Percentiles rank a stretch among this genome's conserved stretches.
These are phyloP conservation scores for Acanthopleura granulata DNA, from an alignment of 2,888 invertebrate species.

Conservation along the genomic window DNA sequence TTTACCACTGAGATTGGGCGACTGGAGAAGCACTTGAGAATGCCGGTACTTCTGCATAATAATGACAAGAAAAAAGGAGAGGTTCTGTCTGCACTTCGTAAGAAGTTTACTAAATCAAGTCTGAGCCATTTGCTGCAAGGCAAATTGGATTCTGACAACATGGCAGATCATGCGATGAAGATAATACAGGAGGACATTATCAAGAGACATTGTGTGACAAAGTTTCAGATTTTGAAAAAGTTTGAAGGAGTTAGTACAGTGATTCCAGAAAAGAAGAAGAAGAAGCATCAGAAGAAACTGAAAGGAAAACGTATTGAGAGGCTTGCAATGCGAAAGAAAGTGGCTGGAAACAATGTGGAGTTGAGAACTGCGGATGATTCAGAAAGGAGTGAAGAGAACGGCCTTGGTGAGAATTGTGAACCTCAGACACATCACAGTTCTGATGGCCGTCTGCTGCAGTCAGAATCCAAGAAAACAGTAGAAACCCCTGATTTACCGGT, in stretches of 20 bases:
- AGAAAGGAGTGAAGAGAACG: no score
- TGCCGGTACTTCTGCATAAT: slow-evolving; percentile 86
- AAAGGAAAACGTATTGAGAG: background rate
- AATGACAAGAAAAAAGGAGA: slow-evolving; percentile 78
- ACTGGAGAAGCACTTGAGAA: slow-evolving; percentile 87
- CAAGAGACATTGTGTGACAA: slow-evolving; percentile 35
- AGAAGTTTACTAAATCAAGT: background rate
- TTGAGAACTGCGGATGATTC: no score
- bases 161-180: background rate
- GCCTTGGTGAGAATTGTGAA: no score
- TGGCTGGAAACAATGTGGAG: background rate
- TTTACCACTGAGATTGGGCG: slow-evolving; percentile 77
- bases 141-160: background rate
- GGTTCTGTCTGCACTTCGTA: background rate
- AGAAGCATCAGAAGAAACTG: background rate
- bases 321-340: background rate
- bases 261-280: background rate
- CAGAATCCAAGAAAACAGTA: no score
- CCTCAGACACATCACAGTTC: no score
- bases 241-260: background rate
- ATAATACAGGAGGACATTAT: slow-evolving; percentile 21
- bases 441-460: no score
- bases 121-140: background rate
- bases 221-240: slow-evolving; percentile 15
- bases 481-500: background rate